Conservation (phyloP, 2,113 vertebrate genomes). For the Emydocephalus ijimae region DNA sequence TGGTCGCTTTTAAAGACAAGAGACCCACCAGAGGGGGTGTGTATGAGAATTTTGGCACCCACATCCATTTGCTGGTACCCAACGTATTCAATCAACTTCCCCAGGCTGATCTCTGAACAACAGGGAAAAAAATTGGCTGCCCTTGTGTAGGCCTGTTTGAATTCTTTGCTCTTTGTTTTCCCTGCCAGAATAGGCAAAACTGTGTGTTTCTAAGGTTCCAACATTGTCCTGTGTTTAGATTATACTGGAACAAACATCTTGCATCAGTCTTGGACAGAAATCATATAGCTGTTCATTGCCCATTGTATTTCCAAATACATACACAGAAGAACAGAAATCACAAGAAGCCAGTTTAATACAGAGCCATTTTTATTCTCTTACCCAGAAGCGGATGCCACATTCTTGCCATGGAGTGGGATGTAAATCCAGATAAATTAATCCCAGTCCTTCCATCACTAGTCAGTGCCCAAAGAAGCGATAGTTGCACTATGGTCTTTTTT, state of each 20-base stretch:
- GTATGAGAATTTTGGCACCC: not conserved
- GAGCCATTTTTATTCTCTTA: not conserved
- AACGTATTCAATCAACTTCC: not conserved
- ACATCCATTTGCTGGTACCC: not conserved
- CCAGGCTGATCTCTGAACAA: not conserved
- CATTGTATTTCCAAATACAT: constrained; percentile 8
- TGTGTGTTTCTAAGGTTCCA: constrained; percentile 10
- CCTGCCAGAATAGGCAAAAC: not conserved
- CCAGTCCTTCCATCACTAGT: not conserved
- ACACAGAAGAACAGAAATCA: not conserved
- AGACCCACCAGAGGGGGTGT: not conserved
- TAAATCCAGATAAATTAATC: not conserved
- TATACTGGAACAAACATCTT: constrained; percentile 35
- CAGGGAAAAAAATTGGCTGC: not conserved
- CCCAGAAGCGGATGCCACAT: not conserved
- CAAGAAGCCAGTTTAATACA: not conserved
- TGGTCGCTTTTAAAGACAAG: not conserved
- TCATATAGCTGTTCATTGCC: constrained; percentile 14
- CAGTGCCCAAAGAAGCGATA: not conserved
- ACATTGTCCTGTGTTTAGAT: constrained; percentile 21
- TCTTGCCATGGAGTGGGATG: not conserved
- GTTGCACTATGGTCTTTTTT: not conserved
- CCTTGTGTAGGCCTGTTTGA: not conserved
- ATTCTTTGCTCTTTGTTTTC: not conserved
- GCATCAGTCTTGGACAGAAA: constrained; percentile 9